Evolutionary conservation across 2,888 invertebrate genomes (phyloP).

Genomic region (Aplocera efformata): DNA sequence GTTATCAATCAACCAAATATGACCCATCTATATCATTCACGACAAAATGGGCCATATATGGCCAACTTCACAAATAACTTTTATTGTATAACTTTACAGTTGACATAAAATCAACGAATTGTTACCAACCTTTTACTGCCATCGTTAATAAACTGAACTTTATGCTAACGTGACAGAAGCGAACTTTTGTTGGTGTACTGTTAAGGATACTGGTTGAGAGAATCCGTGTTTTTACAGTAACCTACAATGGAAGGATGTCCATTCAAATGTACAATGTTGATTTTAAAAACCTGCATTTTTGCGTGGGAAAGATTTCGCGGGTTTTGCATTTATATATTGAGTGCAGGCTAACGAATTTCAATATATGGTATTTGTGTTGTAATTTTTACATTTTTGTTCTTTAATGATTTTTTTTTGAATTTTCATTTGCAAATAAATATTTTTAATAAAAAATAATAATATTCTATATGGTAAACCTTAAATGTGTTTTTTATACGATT

Average conservation of each 20-base stretch:
- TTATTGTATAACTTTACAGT: constrained; percentile 22
- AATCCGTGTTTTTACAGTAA: constrained; percentile 9
- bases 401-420: too few species aligned
- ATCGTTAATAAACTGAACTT: constrained; percentile 18
- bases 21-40: constrained; percentile 2
- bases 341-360: too few species aligned
- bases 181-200: constrained; percentile 6
- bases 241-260: constrained; percentile 14
- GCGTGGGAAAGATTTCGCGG: constrained; percentile 14
- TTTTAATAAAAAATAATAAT: too few species aligned
- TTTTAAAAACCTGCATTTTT: constrained; percentile 12
- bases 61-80: constrained; percentile 5
- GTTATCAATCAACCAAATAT: constrained; percentile 1
- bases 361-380: too few species aligned
- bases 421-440: too few species aligned
- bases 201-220: constrained; percentile 7
- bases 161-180: constrained; percentile 18
- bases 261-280: constrained; percentile 22
- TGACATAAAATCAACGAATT: constrained; percentile 21
- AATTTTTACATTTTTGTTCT: too few species aligned
- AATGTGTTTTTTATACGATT: too few species aligned
- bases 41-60: constrained; percentile 7
- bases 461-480: too few species aligned
- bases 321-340: neutral
- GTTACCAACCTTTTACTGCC: constrained; percentile 15